Evolutionary conservation across 2,888 invertebrate species (phyloP).

Genomic region (Drosophila melanocephala): DNA sequence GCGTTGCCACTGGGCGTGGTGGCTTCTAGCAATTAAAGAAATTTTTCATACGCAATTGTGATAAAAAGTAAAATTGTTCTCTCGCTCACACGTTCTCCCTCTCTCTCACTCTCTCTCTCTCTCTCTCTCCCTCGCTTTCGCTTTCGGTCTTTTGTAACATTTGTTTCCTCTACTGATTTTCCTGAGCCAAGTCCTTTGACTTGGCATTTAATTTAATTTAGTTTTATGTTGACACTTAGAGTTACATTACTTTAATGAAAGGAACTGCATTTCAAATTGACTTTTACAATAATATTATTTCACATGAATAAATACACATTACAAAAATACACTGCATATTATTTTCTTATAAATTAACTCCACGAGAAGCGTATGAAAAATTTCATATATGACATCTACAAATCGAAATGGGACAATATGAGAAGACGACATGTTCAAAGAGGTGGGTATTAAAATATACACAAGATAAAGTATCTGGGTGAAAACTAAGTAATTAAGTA

Average conservation of each 20-base stretch:
- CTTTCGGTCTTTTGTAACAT: slow-evolving; percentile 72
- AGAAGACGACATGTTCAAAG: slow-evolving; percentile 39
- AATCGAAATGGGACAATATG: slow-evolving; percentile 63
- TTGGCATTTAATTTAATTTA: slow-evolving; percentile 54
- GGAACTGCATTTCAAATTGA: slow-evolving; percentile 61
- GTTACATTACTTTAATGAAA: slow-evolving; percentile 34
- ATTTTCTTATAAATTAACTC: slow-evolving; percentile 12
- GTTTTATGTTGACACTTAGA: slow-evolving; percentile 35
- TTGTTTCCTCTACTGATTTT: slow-evolving; percentile 68
- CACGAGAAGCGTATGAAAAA: slow-evolving; percentile 70
- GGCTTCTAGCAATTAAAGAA: slow-evolving; percentile 84
- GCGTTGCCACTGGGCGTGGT: slow-evolving; percentile 63
- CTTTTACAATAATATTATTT: slow-evolving; percentile 44
- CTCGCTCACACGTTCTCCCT: slow-evolving; percentile 20
- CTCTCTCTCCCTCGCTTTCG: slow-evolving; percentile 3
- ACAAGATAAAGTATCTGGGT: slow-evolving; percentile 34
- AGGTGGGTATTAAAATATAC: slow-evolving; percentile 24
- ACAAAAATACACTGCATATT: slow-evolving; percentile 24
- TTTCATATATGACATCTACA: slow-evolving; percentile 29
- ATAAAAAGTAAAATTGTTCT: slow-evolving; percentile 80
- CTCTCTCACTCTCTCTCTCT: slow-evolving; percentile 21
- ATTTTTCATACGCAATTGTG: slow-evolving; percentile 84
- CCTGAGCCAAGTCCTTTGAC: slow-evolving; percentile 36
- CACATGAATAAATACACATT: slow-evolving; percentile 58
- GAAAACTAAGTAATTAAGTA: slow-evolving; percentile 39